These are phyloP conservation scores for Varanus komodoensis DNA, from an alignment of 2,113 vertebrate species.

Conservation along the genomic window DNA sequence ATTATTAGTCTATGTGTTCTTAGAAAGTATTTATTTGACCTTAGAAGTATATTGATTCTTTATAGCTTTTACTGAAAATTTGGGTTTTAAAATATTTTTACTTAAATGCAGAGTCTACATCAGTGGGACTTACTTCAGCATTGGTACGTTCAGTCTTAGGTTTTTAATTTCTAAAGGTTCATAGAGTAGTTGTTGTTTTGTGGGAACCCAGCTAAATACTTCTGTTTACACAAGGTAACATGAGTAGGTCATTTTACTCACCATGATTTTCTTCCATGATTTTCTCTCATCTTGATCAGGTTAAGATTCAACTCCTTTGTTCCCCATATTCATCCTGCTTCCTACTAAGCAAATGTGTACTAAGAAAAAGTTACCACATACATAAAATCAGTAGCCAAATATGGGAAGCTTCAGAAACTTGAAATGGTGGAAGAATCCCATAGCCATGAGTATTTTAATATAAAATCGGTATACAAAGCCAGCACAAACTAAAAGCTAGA, in stretches of 20 bases:
- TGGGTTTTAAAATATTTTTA: conserved; percentile 16
- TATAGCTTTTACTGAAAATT: conserved; percentile 19
- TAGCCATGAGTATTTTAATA: background rate
- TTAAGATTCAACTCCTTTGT: background rate
- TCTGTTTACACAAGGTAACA: background rate
- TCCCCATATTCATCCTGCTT: background rate
- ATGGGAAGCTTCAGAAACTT: background rate
- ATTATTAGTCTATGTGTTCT: conserved; percentile 33
- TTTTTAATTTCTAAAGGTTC: background rate
- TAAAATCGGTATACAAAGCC: background rate
- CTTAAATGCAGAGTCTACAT: background rate
- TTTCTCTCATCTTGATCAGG: background rate
- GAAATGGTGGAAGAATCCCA: background rate
- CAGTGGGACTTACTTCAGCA: conserved; percentile 3
- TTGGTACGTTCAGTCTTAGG: background rate
- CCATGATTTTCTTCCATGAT: background rate
- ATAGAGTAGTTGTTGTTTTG: background rate
- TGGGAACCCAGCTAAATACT: background rate
- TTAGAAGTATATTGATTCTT: background rate
- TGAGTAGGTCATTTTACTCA: background rate
- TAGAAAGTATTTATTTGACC: conserved; percentile 14
- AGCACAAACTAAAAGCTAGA: background rate
- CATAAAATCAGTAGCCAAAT: background rate
- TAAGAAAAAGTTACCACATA: background rate
- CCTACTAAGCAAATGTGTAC: background rate